Evolutionary conservation across 2,888 invertebrate species (phyloP).

Genomic region (Chrysina gloriosa): DNA sequence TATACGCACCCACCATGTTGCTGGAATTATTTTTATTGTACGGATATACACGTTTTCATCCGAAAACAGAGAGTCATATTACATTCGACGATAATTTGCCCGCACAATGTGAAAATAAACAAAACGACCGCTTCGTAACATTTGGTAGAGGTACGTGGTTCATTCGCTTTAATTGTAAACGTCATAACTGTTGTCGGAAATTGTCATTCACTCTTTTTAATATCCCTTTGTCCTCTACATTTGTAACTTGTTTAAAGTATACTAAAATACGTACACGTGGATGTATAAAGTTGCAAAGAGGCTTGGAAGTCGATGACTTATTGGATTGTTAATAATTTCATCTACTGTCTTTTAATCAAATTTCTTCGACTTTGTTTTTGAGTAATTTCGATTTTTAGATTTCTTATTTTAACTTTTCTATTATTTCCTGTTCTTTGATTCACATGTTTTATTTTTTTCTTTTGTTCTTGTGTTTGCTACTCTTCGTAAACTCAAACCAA

Average conservation of each 20-base stretch:
- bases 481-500: too few relatives aligned
- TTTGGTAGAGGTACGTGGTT: background rate
- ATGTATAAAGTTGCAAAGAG: too few relatives aligned
- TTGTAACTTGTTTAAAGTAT: too few relatives aligned
- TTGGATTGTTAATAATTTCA: background rate
- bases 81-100: conserved; percentile 17
- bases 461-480: too few relatives aligned
- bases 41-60: conserved; percentile 2
- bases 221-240: background rate
- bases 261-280: too few relatives aligned
- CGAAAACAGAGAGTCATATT: conserved; percentile 18
- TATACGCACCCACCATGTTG: conserved; percentile 6
- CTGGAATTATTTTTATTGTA: background rate
- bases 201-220: conserved; percentile 3
- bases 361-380: too few relatives aligned
- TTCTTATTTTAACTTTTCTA: too few relatives aligned
- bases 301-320: too few relatives aligned
- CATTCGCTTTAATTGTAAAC: conserved; percentile 11
- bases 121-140: background rate
- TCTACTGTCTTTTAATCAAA: too few relatives aligned
- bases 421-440: too few relatives aligned
- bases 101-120: conserved; percentile 14
- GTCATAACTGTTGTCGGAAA: conserved; percentile 23
- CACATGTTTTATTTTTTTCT: too few relatives aligned
- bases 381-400: too few relatives aligned